Base-by-base conservation (phyloP, 1,140 invertebrate species). In the Dinoponera quadriceps region DNA sequence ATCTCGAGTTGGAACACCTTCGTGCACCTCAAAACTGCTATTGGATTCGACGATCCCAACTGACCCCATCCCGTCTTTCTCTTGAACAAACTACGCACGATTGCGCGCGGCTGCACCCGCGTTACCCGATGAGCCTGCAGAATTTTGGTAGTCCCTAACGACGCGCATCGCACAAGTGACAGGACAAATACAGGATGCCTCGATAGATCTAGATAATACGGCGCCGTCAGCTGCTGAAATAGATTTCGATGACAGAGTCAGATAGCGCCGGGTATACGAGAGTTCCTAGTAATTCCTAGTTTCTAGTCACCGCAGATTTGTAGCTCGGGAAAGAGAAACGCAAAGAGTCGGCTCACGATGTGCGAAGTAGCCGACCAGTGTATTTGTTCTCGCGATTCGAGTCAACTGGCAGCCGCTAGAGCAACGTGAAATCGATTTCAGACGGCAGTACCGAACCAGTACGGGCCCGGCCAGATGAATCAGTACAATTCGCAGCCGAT, bases 401-500 rank as follows among this genome's bases (percentile, higher is more conserved):
- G 33, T 71, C 0, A 57, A 49, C 9, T 51, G 13, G 3, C n/a
- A 65, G 13, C 18, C 18, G 11, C 25, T 82, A 25, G 27, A 72
- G 13, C n/a, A 57, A 22, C 60, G 0, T 59, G 1, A 63, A 55
- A 78, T 48, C 59, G 0, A 59, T 85, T 88, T 18, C 77, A 94
- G 93, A 87, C 88, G 38, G 80, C 90, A 78, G 54, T 93, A 65
- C 83, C 90, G 33, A 92, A 89, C 80, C 92, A 92, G 73, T 94
- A 92, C 75, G 93, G 91, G 66, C 73, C 83, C 63, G 87, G 86
- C 55, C 92, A 92, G 71, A 89, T 87, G 86, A 93, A 93, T 87
- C 92, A 93, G 62, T 93, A 93, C 73, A 87, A 85, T 63, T 63
- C 86, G 1, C 89, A 91, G 33, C 77, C 85, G 14, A 66, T 88